These are phyloP conservation scores for Morone saxatilis DNA, from an alignment of 2,113 vertebrate species.

Conservation along the genomic window DNA sequence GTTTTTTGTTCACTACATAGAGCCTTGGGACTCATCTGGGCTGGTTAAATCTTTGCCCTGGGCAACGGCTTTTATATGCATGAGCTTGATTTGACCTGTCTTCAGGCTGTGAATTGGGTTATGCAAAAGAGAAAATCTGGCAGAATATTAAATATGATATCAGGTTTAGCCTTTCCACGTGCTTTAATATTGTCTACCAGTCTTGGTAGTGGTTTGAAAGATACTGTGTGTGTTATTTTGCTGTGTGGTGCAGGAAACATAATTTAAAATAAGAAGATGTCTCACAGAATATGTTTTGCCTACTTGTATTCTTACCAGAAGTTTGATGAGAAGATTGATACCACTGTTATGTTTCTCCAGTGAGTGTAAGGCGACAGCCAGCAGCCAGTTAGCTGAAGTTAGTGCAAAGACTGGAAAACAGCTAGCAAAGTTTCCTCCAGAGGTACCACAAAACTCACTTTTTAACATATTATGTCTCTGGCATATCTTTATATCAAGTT, in stretches of 20 bases:
- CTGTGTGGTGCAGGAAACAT: background rate
- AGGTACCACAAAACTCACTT: background rate
- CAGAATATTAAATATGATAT: constrained; percentile 67
- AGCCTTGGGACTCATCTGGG: constrained; percentile 59
- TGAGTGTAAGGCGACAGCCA: background rate
- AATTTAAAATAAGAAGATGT: background rate
- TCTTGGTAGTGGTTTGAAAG: constrained; percentile 1
- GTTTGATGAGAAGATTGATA: background rate
- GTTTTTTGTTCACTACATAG: constrained; percentile 46
- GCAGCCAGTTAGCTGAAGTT: background rate
- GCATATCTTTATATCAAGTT: background rate
- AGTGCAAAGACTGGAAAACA: background rate
- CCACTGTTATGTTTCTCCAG: background rate
- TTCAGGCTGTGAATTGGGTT: constrained; percentile 57
- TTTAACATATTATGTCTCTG: background rate
- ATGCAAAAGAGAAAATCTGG: constrained; percentile 66
- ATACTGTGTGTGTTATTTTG: background rate
- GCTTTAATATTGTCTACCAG: constrained; percentile 15
- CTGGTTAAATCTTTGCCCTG: constrained; percentile 71
- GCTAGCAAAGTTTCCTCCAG: background rate
- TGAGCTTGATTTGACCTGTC: constrained; percentile 76
- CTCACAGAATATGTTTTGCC: background rate
- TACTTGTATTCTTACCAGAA: background rate
- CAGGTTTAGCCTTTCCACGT: constrained; percentile 20
- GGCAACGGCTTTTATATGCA: constrained; percentile 75